A percentile compares a stretch with the other conserved stretches of the same genome.
Evolutionary conservation across 2,113 vertebrate species (phyloP).

Genomic region (Pycnonotus jocosus): DNA sequence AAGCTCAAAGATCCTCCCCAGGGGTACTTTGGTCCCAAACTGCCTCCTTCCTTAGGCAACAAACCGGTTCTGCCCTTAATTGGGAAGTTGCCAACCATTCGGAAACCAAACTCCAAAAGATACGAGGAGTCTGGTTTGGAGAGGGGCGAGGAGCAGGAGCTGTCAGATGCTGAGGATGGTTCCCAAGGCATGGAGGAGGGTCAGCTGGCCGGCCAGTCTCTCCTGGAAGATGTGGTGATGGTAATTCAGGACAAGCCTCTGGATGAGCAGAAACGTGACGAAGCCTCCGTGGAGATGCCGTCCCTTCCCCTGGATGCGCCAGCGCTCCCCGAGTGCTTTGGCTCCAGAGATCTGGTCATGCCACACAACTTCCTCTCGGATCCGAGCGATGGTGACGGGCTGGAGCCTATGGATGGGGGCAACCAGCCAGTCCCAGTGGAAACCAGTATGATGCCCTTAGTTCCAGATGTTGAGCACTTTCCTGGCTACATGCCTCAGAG

Average conservation of each 20-base stretch:
- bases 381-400: conserved; percentile 55
- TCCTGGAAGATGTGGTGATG: conserved; percentile 77
- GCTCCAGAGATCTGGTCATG: conserved; percentile 59
- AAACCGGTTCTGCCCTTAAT: conserved; percentile 92
- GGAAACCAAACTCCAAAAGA: conserved; percentile 78
- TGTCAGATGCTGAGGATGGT: conserved; percentile 73
- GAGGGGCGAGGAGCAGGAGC: conserved; percentile 74
- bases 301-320: conserved; percentile 51
- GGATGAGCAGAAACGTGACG: conserved; percentile 63
- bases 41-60: conserved; percentile 88
- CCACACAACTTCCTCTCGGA: conserved; percentile 71
- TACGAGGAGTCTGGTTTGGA: conserved; percentile 77
- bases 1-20: conserved; percentile 97
- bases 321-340: conserved; percentile 60
- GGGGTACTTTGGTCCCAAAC: conserved; percentile 96
- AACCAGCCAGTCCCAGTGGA: conserved; percentile 72
- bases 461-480: conserved; percentile 77
- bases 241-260: conserved; percentile 70
- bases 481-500: conserved; percentile 78
- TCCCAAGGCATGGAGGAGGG: conserved; percentile 66
- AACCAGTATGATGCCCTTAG: conserved; percentile 68
- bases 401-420: conserved; percentile 80
- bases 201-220: conserved; percentile 66
- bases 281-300: conserved; percentile 37
- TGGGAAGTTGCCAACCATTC: conserved; percentile 87